Evolutionary conservation across 1,140 invertebrate species (phyloP).

Genomic region (Elysia chlorotica): DNA sequence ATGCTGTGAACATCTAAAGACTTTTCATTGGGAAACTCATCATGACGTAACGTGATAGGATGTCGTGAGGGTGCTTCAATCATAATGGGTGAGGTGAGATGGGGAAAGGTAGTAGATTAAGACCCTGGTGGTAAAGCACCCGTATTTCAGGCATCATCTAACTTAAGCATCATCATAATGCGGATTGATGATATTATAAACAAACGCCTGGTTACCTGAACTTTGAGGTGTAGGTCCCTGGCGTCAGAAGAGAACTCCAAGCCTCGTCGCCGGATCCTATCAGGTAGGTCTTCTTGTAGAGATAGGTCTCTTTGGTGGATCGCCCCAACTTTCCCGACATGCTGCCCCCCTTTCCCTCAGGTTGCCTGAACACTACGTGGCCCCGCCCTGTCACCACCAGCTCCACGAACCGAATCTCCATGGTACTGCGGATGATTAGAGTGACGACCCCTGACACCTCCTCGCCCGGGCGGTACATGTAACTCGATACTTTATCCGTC

Average conservation of each 20-base stretch:
- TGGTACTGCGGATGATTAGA: conserved; percentile 34
- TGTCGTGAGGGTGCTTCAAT: no score
- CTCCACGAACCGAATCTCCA: conserved; percentile 52
- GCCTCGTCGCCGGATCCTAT: conserved; percentile 42
- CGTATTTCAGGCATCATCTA: no score
- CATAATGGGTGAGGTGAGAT: no score
- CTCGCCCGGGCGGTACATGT: conserved; percentile 46
- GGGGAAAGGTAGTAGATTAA: no score
- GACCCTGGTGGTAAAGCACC: no score
- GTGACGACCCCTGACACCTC: conserved; percentile 44
- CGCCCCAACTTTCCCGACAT: conserved; percentile 22
- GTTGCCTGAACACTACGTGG: conserved; percentile 31
- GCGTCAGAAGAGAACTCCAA: conserved; percentile 44
- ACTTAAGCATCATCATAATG: no score
- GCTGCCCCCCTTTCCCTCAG: conserved; percentile 22
- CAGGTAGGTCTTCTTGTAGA: conserved; percentile 46
- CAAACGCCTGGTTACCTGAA: conserved; percentile 28
- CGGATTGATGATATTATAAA: no score
- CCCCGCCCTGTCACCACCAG: conserved; percentile 44
- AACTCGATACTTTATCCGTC: conserved; percentile 36
- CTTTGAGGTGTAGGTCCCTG: conserved; percentile 51
- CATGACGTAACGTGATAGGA: no score
- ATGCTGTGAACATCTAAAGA: no score
- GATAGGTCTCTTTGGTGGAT: conserved; percentile 44
- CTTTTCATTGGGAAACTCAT: no score